Conservation (phyloP, 2,797 vertebrate species). For the Helarctos malayanus region DNA sequence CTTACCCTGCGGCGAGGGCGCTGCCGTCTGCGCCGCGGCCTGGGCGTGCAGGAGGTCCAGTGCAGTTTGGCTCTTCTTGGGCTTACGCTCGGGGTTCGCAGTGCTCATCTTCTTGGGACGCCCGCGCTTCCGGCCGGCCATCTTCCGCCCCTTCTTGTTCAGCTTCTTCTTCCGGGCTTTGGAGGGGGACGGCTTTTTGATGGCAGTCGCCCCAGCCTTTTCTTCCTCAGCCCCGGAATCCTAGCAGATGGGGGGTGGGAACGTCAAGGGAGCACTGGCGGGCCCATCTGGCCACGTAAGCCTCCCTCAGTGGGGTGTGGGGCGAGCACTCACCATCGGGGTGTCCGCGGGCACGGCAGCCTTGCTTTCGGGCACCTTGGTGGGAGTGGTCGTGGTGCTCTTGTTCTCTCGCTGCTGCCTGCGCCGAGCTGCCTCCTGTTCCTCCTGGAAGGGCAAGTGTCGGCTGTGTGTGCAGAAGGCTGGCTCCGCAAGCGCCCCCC, state of each 20-base stretch:
- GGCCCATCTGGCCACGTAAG: neutral
- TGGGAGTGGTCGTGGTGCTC: conserved; percentile 97
- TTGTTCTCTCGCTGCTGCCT: conserved; percentile 97
- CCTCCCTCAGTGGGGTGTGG: rapidly evolving
- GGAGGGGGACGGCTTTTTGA: conserved; percentile 94
- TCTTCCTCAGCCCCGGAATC: conserved; percentile 97
- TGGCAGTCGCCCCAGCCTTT: conserved; percentile 89
- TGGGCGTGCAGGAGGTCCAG: conserved; percentile 96
- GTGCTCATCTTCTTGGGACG: conserved; percentile 96
- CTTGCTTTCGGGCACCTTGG: conserved; percentile 96
- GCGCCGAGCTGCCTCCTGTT: conserved; percentile 97
- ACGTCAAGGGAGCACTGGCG: neutral
- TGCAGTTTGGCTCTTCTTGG: conserved; percentile 95
- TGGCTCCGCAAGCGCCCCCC: neutral
- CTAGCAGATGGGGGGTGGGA: conserved; percentile 81
- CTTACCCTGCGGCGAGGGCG: conserved; percentile 96
- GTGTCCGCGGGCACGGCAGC: conserved; percentile 74
- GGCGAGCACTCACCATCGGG: neutral
- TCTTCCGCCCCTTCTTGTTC: conserved; percentile 96
- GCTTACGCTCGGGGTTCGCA: conserved; percentile 93
- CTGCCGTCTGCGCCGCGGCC: conserved; percentile 92
- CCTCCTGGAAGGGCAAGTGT: conserved; percentile 91
- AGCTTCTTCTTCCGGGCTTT: conserved; percentile 95
- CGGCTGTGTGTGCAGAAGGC: rapidly evolving
- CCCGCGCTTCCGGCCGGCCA: conserved; percentile 96